Percentiles rank a stretch among this genome's conserved stretches.
These are phyloP conservation scores for Benthosema pterotum DNA, from an alignment of 2,797 vertebrate genomes.

Conservation along the genomic window DNA sequence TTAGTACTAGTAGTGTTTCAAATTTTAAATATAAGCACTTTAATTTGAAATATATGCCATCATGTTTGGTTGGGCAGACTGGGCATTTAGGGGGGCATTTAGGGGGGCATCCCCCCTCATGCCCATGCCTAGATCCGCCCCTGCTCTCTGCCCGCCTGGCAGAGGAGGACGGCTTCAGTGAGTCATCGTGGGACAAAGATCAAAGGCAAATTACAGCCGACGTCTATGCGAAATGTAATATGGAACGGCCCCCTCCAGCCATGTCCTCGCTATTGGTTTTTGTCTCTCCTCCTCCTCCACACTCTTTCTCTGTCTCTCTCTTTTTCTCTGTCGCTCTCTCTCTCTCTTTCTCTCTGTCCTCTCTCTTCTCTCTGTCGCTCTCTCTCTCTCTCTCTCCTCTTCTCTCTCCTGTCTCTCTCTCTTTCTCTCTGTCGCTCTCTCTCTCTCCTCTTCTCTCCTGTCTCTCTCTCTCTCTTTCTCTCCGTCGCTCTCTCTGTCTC, in stretches of 20 bases:
- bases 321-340: conserved; percentile 27
- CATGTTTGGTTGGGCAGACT: too few relatives aligned
- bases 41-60: too few relatives aligned
- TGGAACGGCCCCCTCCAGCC: conserved; percentile 79
- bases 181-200: conserved; percentile 84
- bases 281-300: conserved; percentile 62
- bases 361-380: conserved; percentile 56
- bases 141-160: conserved; percentile 60
- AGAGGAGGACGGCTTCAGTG: conserved; percentile 81
- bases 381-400: conserved; percentile 40
- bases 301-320: conserved; percentile 14
- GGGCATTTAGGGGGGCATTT: too few relatives aligned
- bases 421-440: conserved; percentile 42
- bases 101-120: too few relatives aligned
- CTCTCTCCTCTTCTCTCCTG: conserved; percentile 62
- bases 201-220: conserved; percentile 86
- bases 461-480: too few relatives aligned
- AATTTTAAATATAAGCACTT: too few relatives aligned
- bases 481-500: conserved; percentile 11
- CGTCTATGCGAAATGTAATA: conserved; percentile 87
- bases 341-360: conserved; percentile 38
- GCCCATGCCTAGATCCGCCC: conserved; percentile 33
- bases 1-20: too few relatives aligned
- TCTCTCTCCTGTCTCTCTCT: conserved; percentile 23
- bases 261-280: conserved; percentile 82